Percentiles rank a stretch among this genome's conserved stretches.
Evolutionary conservation across 2,888 invertebrate genomes (phyloP).

Genomic region (Bembecia ichneumoniformis): DNA sequence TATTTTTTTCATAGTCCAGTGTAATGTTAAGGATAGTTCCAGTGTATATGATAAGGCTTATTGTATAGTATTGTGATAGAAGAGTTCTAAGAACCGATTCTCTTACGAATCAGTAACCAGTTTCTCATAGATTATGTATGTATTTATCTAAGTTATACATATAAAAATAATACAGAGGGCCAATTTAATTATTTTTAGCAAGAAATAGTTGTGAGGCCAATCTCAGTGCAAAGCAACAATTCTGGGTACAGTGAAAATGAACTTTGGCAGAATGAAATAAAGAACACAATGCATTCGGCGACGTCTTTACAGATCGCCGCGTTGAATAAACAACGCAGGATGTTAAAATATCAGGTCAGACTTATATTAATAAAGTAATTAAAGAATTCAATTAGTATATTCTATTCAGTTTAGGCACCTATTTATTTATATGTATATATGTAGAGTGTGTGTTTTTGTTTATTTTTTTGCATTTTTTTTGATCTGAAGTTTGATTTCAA

Average conservation of each 20-base stretch:
- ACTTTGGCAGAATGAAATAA: constrained; percentile 70
- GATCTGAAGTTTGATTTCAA: no score
- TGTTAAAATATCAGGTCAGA: constrained; percentile 59
- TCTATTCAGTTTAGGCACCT: no score
- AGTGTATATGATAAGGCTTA: no score
- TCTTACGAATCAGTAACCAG: no score
- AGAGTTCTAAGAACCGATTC: no score
- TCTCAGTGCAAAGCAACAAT: constrained; percentile 62
- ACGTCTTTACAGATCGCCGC: constrained; percentile 68
- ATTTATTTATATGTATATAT: no score
- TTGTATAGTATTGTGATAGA: neutral
- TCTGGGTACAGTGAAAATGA: constrained; percentile 68
- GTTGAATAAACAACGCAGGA: constrained; percentile 70
- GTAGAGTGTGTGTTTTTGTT: no score
- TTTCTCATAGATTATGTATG: constrained; percentile 6
- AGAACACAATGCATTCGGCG: constrained; percentile 75
- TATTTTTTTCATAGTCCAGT: no score
- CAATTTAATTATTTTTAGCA: constrained; percentile 21
- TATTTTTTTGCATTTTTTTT: no score
- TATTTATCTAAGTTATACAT: constrained; percentile 4
- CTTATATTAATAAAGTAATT: no score
- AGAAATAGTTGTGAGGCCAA: constrained; percentile 61
- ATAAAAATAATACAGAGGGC: constrained; percentile 1
- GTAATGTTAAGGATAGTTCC: no score
- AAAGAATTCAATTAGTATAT: no score